These are phyloP conservation scores for Clistopyga incitator DNA, from an alignment of 2,888 invertebrate genomes.

Conservation along the genomic window DNA sequence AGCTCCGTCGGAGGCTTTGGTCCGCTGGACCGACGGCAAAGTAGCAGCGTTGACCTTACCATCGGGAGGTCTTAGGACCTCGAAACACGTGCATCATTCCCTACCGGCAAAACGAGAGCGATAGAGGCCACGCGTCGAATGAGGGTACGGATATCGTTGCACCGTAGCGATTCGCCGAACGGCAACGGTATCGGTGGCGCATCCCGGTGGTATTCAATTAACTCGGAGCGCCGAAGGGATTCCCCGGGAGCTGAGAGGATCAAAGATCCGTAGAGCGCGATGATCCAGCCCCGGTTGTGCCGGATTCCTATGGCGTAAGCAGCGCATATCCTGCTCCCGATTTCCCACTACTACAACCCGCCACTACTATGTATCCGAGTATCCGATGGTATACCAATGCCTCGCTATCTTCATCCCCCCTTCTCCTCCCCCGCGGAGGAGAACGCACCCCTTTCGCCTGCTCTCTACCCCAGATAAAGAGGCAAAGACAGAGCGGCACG, in stretches of 20 bases:
- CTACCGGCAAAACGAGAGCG: not conserved
- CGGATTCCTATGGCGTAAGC: conserved; percentile 58
- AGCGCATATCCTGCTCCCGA: conserved; percentile 28
- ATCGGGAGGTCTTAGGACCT: not conserved
- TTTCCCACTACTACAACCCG: conserved; percentile 45
- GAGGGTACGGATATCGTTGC: conserved; percentile 35
- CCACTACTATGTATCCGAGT: conserved; percentile 14
- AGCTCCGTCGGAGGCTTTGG: too few relatives aligned
- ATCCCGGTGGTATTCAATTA: conserved; percentile 69
- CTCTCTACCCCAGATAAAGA: conserved; percentile 44
- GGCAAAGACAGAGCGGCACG: conserved; percentile 43
- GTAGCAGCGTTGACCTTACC: too few relatives aligned
- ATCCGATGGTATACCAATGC: conserved; percentile 17
- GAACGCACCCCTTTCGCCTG: conserved; percentile 37
- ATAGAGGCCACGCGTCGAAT: conserved; percentile 31
- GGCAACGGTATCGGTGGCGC: conserved; percentile 41
- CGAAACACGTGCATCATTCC: not conserved
- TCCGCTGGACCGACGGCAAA: too few relatives aligned
- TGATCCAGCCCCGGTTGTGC: conserved; percentile 65
- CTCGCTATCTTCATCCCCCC: conserved; percentile 28
- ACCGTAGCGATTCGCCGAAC: conserved; percentile 51
- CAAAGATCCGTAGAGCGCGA: conserved; percentile 70
- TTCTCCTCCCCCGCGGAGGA: not conserved
- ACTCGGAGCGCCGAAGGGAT: conserved; percentile 70
- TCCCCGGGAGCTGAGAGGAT: conserved; percentile 65